Conservation (phyloP, 2,113 vertebrate genomes). For the Pantherophis guttatus region DNA sequence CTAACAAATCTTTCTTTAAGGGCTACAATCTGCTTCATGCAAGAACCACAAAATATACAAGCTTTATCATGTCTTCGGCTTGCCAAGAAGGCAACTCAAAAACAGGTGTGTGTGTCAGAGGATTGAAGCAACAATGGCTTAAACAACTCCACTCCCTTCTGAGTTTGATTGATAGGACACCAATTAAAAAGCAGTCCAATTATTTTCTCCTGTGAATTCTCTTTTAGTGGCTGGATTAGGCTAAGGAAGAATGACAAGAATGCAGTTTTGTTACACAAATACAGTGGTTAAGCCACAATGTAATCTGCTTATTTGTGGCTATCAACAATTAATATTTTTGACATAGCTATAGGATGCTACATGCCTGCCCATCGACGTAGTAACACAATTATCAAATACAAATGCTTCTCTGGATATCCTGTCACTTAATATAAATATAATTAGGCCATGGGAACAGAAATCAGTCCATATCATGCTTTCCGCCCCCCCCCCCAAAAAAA, state of each 20-base stretch:
- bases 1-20: not conserved
- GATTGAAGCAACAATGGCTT: not conserved
- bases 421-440: not conserved
- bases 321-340: not conserved
- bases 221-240: not conserved
- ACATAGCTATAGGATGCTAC: not conserved
- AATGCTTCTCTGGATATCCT: not conserved
- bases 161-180: too few relatives aligned
- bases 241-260: not conserved
- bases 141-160: not conserved
- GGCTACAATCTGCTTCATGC: not conserved
- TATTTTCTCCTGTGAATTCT: not conserved
- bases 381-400: not conserved
- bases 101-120: too few relatives aligned
- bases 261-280: not conserved
- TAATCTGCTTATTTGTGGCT: not conserved
- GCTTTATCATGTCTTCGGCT: not conserved
- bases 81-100: not conserved
- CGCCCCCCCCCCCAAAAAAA: not conserved
- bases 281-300: not conserved
- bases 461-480: not conserved
- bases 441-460: not conserved
- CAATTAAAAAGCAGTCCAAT: not conserved
- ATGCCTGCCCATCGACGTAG: not conserved
- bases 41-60: not conserved